These are phyloP conservation scores for Emys orbicularis DNA, from an alignment of 2,797 vertebrate genomes.

Conservation along the genomic window DNA sequence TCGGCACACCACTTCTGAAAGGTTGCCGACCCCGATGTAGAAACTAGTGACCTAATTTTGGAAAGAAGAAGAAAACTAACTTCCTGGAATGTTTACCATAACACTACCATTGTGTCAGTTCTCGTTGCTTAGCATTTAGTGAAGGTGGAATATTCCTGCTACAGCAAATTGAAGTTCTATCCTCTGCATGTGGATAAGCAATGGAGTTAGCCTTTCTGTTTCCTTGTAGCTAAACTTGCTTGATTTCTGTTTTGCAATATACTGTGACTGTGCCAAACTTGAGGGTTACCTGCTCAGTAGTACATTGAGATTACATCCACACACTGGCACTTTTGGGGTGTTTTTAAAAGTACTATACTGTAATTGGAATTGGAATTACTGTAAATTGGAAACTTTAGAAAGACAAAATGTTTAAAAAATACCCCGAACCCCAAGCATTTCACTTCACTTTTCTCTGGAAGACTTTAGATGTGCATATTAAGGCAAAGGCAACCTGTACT, in stretches of 20 bases:
- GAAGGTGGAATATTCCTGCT: accelerated
- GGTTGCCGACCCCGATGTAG: too few relatives aligned
- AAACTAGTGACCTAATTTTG: neutral
- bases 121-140: accelerated
- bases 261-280: neutral
- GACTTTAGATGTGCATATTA: neutral
- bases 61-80: neutral
- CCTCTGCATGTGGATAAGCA: accelerated
- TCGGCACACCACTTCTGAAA: too few relatives aligned
- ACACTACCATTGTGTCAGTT: neutral
- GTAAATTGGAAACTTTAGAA: neutral
- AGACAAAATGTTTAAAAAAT: neutral
- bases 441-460: neutral
- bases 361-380: neutral
- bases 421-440: neutral
- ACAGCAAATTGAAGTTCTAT: neutral
- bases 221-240: neutral
- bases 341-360: neutral
- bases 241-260: neutral
- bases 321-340: neutral
- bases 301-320: neutral
- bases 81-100: neutral
- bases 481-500: conserved; percentile 1
- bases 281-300: neutral
- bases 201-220: neutral